Percentiles rank a stretch among this genome's conserved stretches.
These are phyloP conservation scores for Chaenocephalus aceratus DNA, from an alignment of 2,113 vertebrate species.

Conservation along the genomic window DNA sequence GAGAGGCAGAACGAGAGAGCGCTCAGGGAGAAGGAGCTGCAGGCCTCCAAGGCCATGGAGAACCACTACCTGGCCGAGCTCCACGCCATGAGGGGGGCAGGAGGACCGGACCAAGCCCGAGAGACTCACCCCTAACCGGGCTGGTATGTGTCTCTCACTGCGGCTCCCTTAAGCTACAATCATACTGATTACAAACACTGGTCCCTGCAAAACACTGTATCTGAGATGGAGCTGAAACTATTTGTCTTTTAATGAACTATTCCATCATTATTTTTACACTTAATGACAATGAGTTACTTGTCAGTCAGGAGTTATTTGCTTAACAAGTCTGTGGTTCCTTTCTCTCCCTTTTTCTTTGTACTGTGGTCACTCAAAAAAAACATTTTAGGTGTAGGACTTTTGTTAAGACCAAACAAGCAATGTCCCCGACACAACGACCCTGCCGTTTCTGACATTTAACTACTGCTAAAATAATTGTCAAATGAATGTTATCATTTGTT, in stretches of 20 bases:
- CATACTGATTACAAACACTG: neutral
- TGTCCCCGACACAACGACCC: too few relatives aligned
- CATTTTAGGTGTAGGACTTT: neutral
- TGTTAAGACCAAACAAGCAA: neutral
- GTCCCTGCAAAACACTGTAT: neutral
- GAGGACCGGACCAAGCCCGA: slow-evolving; percentile 93
- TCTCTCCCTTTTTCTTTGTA: neutral
- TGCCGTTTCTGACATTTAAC: neutral
- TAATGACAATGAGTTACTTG: neutral
- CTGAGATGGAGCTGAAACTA: slow-evolving; percentile 1
- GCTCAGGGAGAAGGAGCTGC: slow-evolving; percentile 92
- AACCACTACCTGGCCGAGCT: slow-evolving; percentile 91
- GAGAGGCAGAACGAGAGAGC: slow-evolving; percentile 91
- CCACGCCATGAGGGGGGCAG: slow-evolving; percentile 88
- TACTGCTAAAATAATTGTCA: neutral
- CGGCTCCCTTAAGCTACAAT: neutral
- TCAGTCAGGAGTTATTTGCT: neutral
- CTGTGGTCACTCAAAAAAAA: neutral
- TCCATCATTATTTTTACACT: neutral
- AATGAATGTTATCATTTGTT: neutral
- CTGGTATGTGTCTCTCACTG: slow-evolving; percentile 83
- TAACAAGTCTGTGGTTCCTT: neutral
- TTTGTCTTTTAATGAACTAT: neutral
- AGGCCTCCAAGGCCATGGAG: slow-evolving; percentile 92
- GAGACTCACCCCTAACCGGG: slow-evolving; percentile 89